These are phyloP conservation scores for Alcedo atthis DNA, from an alignment of 2,797 vertebrate species.

Conservation along the genomic window DNA sequence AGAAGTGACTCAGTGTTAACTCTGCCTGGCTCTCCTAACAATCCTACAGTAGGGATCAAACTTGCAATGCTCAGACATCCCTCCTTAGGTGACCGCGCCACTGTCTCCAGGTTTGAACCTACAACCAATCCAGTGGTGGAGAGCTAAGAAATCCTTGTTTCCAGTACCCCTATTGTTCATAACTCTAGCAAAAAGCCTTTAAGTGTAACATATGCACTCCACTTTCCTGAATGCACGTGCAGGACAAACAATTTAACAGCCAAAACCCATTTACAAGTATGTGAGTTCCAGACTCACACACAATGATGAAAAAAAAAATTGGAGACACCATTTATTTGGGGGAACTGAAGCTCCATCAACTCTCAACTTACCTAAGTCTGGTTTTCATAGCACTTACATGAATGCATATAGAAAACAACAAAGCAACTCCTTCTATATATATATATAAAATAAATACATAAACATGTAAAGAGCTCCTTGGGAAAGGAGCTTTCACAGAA, in stretches of 20 bases:
- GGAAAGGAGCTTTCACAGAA: conserved; percentile 14
- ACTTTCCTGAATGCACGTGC: background rate
- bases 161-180: background rate
- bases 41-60: background rate
- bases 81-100: background rate
- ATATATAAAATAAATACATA: too few species aligned
- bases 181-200: background rate
- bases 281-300: background rate
- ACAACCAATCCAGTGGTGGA: background rate
- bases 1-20: background rate
- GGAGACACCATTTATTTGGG: background rate
- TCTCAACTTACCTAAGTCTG: background rate
- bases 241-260: background rate
- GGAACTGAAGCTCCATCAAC: background rate
- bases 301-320: background rate
- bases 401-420: background rate
- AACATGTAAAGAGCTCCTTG: background rate
- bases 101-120: background rate
- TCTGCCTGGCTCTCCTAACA: background rate
- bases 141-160: background rate
- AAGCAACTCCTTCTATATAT: background rate
- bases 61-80: background rate
- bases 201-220: background rate
- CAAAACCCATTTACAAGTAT: background rate
- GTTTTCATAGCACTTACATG: background rate